Percentiles rank a stretch among this genome's conserved stretches.
Conservation (phyloP, 1,140 invertebrate genomes). For the Drosophila saltans region DNA sequence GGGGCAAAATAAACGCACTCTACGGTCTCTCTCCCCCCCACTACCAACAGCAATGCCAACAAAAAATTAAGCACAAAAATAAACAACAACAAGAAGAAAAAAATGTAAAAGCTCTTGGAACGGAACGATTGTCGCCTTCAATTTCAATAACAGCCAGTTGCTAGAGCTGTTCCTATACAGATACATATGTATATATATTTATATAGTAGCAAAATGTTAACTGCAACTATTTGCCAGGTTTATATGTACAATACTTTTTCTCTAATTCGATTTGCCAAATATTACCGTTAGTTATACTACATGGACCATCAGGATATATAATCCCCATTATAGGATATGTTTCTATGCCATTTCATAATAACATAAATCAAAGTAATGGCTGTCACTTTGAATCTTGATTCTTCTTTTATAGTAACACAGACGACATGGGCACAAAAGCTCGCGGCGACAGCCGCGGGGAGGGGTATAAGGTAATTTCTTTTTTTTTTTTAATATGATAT, state of each 20-base stretch:
- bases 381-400: slow-evolving; percentile 3
- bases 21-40: neutral
- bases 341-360: neutral
- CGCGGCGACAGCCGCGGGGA: no score
- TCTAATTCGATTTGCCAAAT: slow-evolving; percentile 5
- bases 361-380: slow-evolving; percentile 22
- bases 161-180: slow-evolving; percentile 58
- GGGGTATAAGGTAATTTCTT: no score
- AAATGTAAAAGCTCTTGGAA: slow-evolving; percentile 61
- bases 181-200: slow-evolving; percentile 26
- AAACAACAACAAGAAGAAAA: slow-evolving; percentile 43
- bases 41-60: slow-evolving; percentile 24
- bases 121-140: slow-evolving; percentile 68
- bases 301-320: neutral
- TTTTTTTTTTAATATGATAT: neutral
- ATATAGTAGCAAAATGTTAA: slow-evolving; percentile 32
- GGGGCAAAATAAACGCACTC: slow-evolving; percentile 11
- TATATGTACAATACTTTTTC: slow-evolving; percentile 47
- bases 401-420: neutral
- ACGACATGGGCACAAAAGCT: neutral
- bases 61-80: slow-evolving; percentile 71
- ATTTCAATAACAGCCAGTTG: slow-evolving; percentile 66
- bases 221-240: slow-evolving; percentile 50
- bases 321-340: neutral
- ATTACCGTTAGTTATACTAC: neutral